Evolutionary conservation across 2,797 vertebrate species (phyloP), one percentile per base, ranked within the genome.

Genomic region (Paedocypris micromegethes): DNA sequence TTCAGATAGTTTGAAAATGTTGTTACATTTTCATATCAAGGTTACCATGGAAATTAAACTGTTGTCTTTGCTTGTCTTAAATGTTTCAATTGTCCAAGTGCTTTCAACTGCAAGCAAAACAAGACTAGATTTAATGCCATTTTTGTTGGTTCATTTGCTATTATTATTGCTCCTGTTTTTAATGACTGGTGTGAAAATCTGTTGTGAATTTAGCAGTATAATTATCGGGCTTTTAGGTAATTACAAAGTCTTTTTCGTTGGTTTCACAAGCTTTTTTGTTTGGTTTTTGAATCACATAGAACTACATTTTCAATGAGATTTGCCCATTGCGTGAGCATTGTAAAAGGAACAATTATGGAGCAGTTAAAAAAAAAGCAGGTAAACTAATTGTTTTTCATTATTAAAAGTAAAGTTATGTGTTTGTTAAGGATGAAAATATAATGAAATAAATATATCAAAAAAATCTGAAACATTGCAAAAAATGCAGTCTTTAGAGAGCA

Each of bases 201-300:
- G 71, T 62, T 66, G 58, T 66, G 58, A 72, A 72, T 66, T 67
- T 67, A 58, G 71, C 71, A 73, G 53, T 73, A 58, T 67, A 68
- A 73, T 63, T 68, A 73, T 67, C 58, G 63, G 64, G 23, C 71
- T 73, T 64, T 73, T 68, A 63, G 71, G 63, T 57, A 58, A 68
- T 68, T 48, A 40, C 52, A 49, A 62, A 67, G 41, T 4, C n/a
- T 5, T 57, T 72, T 72, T 61, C 48, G 5, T n/a, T 9, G 58
- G 9, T 54, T 67, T 56, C 46, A 61, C 70, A 55, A 46, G 52
- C 58, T 45, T 66, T 57, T 47, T 47, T 46, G 52, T 57, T 50
- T 72, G 41, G 42, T 62, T 68, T 73, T 73, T 65, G 68, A 52
- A 73, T 42, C 9, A 40, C 64, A 73, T 73, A 62, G 58, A 67